Conservation (phyloP, 2,797 vertebrate species). For the Tiaroga cobitis region DNA sequence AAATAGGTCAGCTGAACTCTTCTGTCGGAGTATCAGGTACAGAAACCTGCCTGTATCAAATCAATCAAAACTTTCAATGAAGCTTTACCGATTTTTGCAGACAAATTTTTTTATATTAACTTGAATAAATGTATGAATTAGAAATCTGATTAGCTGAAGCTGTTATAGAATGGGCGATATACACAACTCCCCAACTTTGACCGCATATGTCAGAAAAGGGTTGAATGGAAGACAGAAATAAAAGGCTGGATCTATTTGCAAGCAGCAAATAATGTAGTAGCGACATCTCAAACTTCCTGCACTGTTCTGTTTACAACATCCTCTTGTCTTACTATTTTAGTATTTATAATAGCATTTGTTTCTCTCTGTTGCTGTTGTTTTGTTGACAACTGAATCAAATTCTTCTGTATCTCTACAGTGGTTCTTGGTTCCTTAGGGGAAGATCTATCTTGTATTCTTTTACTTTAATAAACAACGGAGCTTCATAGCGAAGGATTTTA, state of each 20-base stretch:
- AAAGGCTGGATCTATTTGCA: neutral
- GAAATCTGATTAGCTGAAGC: neutral
- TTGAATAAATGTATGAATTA: neutral
- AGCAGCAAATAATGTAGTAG: no score
- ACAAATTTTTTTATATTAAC: neutral
- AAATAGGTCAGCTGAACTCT: constrained; percentile 41
- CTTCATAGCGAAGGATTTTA: neutral
- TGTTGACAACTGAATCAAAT: neutral
- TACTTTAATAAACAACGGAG: neutral
- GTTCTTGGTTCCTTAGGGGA: neutral
- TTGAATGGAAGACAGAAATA: neutral
- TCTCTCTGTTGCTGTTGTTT: neutral
- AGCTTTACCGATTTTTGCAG: neutral
- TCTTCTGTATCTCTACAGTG: neutral
- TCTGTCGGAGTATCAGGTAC: neutral
- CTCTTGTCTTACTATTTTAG: neutral
- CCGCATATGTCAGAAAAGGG: neutral
- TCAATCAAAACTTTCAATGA: neutral
- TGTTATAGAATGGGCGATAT: neutral
- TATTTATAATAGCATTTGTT: constrained; percentile 10
- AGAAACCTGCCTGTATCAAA: neutral
- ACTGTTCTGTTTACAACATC: neutral
- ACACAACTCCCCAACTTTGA: neutral
- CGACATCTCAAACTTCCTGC: neutral
- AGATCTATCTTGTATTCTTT: neutral